phyloP scores from a whole-genome alignment of 2,797 vertebrate species.

The Paedocypris micromegethes region DNA sequence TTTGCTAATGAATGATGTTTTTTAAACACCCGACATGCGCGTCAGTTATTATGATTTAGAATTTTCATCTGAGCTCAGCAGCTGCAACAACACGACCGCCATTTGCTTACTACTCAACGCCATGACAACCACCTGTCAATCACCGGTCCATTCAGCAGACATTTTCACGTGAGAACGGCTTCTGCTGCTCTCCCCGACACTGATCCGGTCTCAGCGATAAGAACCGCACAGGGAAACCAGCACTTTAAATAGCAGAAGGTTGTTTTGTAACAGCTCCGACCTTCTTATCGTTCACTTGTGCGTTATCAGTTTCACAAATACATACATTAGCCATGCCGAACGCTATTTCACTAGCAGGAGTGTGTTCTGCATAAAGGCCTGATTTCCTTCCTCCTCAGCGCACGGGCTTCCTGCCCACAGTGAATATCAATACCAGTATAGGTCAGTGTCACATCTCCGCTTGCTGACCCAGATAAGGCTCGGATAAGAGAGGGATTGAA shows the following conservation, averaged over 20 bases:
- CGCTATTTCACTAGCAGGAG: too few species aligned
- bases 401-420: neutral
- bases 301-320: too few species aligned
- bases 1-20: slow-evolving; percentile 9
- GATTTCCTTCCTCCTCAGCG: too few species aligned
- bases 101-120: slow-evolving; percentile 34
- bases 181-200: too few species aligned
- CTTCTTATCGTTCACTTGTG: too few species aligned
- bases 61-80: slow-evolving; percentile 36
- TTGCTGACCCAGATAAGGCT: slow-evolving; percentile 21
- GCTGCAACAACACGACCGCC: slow-evolving; percentile 27
- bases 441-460: neutral
- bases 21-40: slow-evolving; percentile 9
- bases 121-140: slow-evolving; percentile 38
- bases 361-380: too few species aligned
- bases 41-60: neutral
- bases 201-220: too few species aligned
- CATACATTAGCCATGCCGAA: too few species aligned
- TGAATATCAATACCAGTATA: neutral
- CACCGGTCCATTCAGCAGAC: slow-evolving; percentile 4
- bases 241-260: too few species aligned
- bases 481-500: neutral
- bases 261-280: too few species aligned
- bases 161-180: too few species aligned
- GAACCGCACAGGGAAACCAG: too few species aligned